Percentiles rank a stretch among this genome's conserved stretches.
phyloP scores from a whole-genome alignment of 2,113 vertebrate genomes.

The Perca flavescens region DNA sequence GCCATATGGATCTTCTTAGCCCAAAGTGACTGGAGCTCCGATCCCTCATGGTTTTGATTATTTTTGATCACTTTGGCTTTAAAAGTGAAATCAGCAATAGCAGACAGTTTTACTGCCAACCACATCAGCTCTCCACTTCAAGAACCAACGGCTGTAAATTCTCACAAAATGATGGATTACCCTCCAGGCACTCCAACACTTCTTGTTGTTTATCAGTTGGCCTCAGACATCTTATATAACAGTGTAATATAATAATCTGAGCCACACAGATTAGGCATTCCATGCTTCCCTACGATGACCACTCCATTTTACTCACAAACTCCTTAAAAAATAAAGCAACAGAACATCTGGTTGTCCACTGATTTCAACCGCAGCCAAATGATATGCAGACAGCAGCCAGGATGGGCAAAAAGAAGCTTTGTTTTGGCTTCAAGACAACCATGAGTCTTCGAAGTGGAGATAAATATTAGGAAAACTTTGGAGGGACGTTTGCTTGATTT shows the following conservation, averaged over 20 bases:
- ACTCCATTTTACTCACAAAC: constrained; percentile 12
- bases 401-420: constrained; percentile 11
- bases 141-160: constrained; percentile 15
- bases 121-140: constrained; percentile 30
- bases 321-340: background rate
- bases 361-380: constrained; percentile 40
- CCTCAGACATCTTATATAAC: constrained; percentile 52
- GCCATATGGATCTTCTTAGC: constrained; percentile 54
- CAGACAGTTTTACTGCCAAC: constrained; percentile 30
- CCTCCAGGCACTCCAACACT: constrained; percentile 5
- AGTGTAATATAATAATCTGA: constrained; percentile 49
- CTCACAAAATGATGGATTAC: constrained; percentile 41
- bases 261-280: constrained; percentile 28
- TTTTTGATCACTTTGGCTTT: constrained; percentile 19
- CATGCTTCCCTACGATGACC: constrained; percentile 19
- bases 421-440: constrained; percentile 28
- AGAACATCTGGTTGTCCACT: constrained; percentile 61
- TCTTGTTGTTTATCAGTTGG: constrained; percentile 44
- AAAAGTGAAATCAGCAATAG: constrained; percentile 23
- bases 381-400: constrained; percentile 29
- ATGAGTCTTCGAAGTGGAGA: background rate
- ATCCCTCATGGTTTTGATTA: constrained; percentile 30
- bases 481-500: constrained; percentile 38
- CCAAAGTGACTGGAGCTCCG: constrained; percentile 12
- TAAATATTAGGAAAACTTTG: constrained; percentile 19